Evolutionary conservation across 2,797 vertebrate genomes (phyloP), one percentile per base, ranked within the genome.

Genomic region (Anolis apletophallus): DNA sequence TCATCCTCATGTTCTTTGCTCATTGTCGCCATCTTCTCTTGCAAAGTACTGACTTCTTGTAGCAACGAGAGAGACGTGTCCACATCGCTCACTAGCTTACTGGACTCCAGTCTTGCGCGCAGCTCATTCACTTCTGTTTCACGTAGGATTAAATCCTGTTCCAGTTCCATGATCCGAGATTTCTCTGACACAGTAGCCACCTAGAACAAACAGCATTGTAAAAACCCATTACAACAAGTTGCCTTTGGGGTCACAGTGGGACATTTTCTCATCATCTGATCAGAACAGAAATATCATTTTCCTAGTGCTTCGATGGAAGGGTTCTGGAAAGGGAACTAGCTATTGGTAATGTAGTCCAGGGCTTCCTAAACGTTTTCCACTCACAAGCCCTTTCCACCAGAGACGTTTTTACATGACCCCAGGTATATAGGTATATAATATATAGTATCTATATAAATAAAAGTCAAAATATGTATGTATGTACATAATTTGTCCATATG

Each of bases 161-260:
- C 98, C 85, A 99, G 96, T 89, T 99, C 98, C 98, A 99, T 98
- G 88, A 99, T 99, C 52, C 97, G 98, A 67, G 99, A 99, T 92
- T 98, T 98, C 91, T 99, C 99, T 0, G 99, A 99, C 14, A 99
- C 99, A 0, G 99, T 99, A 73, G 98, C 98, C 93, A 99, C 99
- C 99, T 99, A 92, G 2, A 46, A 85, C 73, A 59, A 89, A 93
- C 46, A 91, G 90, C 52, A 90, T 91, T 92, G 88, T 50, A 91
- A 86, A 84, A 93, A 90, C 85, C 91, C 67, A 85, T 5, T 1
- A 61, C 7, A 64, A 71, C 8, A 29, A 5, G 81, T 46, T 80
- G 12, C 68, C 72, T 16, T 75, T 40, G 21, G 61, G 32, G 3
- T 7, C 1, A n/a, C 7, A 72, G 11, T 17, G 55, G 50, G 17